Conservation (phyloP, 2,797 vertebrate genomes). For the Cephalopachus bancanus region DNA sequence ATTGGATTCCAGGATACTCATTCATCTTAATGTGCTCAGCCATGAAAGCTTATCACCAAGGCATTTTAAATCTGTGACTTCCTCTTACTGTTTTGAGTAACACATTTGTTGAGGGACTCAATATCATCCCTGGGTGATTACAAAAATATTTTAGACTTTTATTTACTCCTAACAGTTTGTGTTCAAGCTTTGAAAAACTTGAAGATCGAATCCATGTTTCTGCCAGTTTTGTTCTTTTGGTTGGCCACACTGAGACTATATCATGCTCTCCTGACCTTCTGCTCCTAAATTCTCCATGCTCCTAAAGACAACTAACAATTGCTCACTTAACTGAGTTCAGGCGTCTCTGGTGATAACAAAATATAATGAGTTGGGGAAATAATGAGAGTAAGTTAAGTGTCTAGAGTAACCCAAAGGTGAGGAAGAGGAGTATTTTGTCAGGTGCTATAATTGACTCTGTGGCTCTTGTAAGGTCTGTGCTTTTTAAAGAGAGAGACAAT, state of each 20-base stretch:
- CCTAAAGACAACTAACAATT: conserved; percentile 72
- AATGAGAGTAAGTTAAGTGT: not conserved
- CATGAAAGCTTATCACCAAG: conserved; percentile 77
- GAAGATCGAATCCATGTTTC: conserved; percentile 77
- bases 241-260: conserved; percentile 74
- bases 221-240: conserved; percentile 75
- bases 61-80: conserved; percentile 80
- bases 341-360: conserved; percentile 55
- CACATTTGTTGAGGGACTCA: conserved; percentile 70
- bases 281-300: conserved; percentile 66
- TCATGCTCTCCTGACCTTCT: conserved; percentile 59
- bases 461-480: conserved; percentile 4
- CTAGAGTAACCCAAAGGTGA: not conserved
- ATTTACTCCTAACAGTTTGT: conserved; percentile 76
- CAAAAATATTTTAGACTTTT: conserved; percentile 77
- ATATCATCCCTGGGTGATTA: conserved; percentile 76
- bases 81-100: conserved; percentile 72
- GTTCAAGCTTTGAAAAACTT: conserved; percentile 76
- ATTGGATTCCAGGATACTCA: conserved; percentile 84
- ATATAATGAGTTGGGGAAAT: conserved; percentile 36
- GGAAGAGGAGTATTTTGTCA: not conserved
- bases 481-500: conserved; percentile 20
- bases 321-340: conserved; percentile 58
- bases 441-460: not conserved
- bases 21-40: conserved; percentile 78